Conservation (phyloP, 35 echinoderm and acorn worm genomes). For the Apostichopus californicus region DNA sequence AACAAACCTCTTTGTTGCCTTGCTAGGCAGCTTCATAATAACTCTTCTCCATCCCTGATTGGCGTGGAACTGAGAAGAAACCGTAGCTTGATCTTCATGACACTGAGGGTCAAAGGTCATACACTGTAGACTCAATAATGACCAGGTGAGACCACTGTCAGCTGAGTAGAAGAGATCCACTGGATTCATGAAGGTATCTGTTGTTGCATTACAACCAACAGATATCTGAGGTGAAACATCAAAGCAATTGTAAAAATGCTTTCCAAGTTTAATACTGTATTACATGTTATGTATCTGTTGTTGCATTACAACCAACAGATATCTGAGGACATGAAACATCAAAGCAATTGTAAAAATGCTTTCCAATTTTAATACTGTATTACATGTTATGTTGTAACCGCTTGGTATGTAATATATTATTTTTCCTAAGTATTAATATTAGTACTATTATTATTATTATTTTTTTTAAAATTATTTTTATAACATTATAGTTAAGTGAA, state of each 20-base stretch:
- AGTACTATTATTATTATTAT: no score
- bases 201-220: constrained; percentile 74
- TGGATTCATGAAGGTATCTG: constrained; percentile 70
- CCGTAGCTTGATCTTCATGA: constrained; percentile 60
- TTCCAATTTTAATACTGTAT: background rate
- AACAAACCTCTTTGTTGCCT: constrained; percentile 60
- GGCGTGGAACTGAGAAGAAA: constrained; percentile 60
- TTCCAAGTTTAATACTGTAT: background rate
- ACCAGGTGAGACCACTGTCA: constrained; percentile 84
- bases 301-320: background rate
- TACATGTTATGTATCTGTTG: background rate
- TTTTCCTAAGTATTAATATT: no score
- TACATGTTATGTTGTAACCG: no score
- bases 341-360: background rate
- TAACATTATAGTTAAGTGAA: no score
- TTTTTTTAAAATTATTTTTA: no score
- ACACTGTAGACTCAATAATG: constrained; percentile 65
- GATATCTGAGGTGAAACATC: constrained; percentile 56
- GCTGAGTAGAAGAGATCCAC: constrained; percentile 72
- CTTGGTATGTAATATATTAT: no score
- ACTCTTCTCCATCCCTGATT: constrained; percentile 77
- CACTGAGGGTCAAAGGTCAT: constrained; percentile 79
- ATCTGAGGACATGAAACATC: background rate
- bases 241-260: background rate
- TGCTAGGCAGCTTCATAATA: constrained; percentile 69